Evolutionary conservation across 2,113 vertebrate species (phyloP), one percentile per base, ranked within the genome.

Genomic region (Pituophis catenifer): DNA sequence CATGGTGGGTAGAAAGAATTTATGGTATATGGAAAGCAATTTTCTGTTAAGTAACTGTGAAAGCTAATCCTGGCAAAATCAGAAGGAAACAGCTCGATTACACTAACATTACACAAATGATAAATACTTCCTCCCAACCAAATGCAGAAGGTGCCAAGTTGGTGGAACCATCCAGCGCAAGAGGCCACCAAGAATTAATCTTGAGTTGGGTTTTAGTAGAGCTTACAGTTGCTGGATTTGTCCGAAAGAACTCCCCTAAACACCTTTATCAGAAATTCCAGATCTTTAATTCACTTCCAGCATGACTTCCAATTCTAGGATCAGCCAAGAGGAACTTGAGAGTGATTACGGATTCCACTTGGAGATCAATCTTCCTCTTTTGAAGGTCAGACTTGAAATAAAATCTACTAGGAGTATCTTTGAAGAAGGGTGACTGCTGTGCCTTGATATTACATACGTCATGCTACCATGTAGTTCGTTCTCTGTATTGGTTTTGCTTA

Each of bases 401-500:
- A 81, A 38, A 19, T 81, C 21, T 0, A 81, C 33, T 38, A 81
- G 33, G 10, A 81, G 70, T 38, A 19, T 21, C 33, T 81, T 81
- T 81, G 33, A 81, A 81, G 70, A 38, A 6, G 15, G 2, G 17
- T 6, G 7, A 81, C 33, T 19, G 8, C 70, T 9, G 33, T 81
- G 17, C 70, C 33, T 38, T 81, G 70, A 38, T 38, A 81, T 81
- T 81, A 38, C 21, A 86, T 12, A 10, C 2, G 1, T 12, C 21
- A 7, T 38, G 23, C 29, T 24, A 89, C 5, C 0, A 65, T 1
- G 21, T 1, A 44, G 19, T 3, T 6, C 0, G 26, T 12, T 5
- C 8, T 12, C 52, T 13, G 3, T 9, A 21, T 33, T 23, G 33
- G 44, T 15, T 54, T 33, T 38, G n/a, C 75, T 81, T 38, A 38